Evolutionary conservation across 2,888 invertebrate species (phyloP).

Genomic region (Nebria brevicollis): DNA sequence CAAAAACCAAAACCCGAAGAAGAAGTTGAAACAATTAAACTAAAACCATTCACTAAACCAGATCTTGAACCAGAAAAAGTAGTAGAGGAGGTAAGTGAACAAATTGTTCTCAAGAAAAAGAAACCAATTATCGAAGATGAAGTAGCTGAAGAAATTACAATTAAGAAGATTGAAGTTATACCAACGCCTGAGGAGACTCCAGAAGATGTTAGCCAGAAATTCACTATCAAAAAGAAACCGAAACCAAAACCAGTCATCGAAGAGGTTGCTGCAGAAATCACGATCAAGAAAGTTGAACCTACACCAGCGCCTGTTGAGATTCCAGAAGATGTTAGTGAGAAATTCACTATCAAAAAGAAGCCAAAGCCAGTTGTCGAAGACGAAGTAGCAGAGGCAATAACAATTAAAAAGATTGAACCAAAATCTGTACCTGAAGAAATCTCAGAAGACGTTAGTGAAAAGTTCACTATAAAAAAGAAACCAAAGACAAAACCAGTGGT

Average conservation of each 20-base stretch:
- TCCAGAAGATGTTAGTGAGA: conserved; percentile 51
- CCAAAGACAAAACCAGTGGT: conserved; percentile 48
- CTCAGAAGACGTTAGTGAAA: conserved; percentile 51
- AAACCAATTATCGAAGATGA: conserved; percentile 50
- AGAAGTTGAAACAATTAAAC: conserved; percentile 58
- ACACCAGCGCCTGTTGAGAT: conserved; percentile 48
- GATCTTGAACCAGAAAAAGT: conserved; percentile 63
- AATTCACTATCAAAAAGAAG: conserved; percentile 51
- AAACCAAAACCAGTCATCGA: conserved; percentile 51
- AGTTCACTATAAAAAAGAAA: conserved; percentile 51
- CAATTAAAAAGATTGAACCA: conserved; percentile 58
- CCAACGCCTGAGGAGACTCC: conserved; percentile 51
- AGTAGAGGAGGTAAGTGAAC: conserved; percentile 59
- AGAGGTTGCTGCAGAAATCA: conserved; percentile 54
- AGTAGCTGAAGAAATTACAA: conserved; percentile 70
- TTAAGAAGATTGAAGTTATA: conserved; percentile 75
- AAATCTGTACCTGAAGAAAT: conserved; percentile 50
- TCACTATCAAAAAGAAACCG: conserved; percentile 53
- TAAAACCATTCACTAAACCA: conserved; percentile 57
- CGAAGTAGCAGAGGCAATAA: conserved; percentile 63
- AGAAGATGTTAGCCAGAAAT: conserved; percentile 55
- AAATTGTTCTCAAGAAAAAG: conserved; percentile 55
- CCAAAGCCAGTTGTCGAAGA: conserved; percentile 54
- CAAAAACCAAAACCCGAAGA: conserved; percentile 55
- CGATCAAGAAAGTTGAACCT: conserved; percentile 54